Evolutionary conservation across 2,797 vertebrate genomes (phyloP), one percentile per base, ranked within the genome.

Genomic region (Mormyrus proboscirostris): DNA sequence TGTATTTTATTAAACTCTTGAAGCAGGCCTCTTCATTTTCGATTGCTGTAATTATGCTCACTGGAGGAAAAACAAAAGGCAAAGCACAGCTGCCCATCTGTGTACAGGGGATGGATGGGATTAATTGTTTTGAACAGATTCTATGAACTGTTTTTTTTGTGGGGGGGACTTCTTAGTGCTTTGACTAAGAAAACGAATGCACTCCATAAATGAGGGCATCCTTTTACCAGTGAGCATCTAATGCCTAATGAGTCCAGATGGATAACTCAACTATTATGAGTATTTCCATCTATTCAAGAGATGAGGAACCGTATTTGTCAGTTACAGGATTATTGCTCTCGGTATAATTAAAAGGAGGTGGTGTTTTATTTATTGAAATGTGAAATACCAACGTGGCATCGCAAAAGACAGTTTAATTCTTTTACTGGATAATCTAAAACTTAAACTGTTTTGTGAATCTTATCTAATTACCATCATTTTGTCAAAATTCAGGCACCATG

Each of bases 1-100:
- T 95, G 94, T 95, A 94, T 94, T 95, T 96, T 95, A 96, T 96
- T 96, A 95, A 96, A 95, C 96, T 95, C 96, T 94, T 94, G 50
- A 94, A 95, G 94, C 94, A 93, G 93, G 93, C 94, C 94, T 95
- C 95, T 95, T 95, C 95, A 96, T 96, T 95, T 95, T 96, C 93
- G 94, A 96, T 95, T 95, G 95, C 94, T 93, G 94, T 96, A 96
- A 96, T 97, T 96, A 96, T 95, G 93, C 88, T 94, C 94, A 93
- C 94, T 94, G 95, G 95, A 96, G 94, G 94, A 94, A 95, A 84
- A 96, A 95, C 96, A 96, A 96, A 95, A 95, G 95, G 94, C 94
- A 94, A 96, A 96, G 96, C 95, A 95, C 95, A 96, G 96, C 95
- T 96, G 95, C 94, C 95, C 94, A 94, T 92, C 95, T 95, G 49